Base-by-base conservation (phyloP, 2,797 vertebrate species). In the Pangasius sanitwongsei region DNA sequence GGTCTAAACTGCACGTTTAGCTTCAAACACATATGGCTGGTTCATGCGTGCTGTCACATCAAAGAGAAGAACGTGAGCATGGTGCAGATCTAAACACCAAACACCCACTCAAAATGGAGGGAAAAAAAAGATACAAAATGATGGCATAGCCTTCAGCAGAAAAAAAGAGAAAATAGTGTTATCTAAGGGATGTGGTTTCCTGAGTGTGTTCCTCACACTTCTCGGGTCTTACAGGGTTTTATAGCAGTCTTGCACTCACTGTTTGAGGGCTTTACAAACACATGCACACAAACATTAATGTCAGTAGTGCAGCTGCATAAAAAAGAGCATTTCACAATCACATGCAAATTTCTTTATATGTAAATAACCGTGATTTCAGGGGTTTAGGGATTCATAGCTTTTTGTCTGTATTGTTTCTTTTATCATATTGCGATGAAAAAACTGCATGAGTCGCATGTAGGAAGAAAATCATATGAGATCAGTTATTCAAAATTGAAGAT, bases 201-300 rank as follows among this genome's bases (percentile, higher is more conserved):
- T 78, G 37, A 59, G 55, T 85, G 55, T 63, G 80, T 75, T 41
- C 92, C 92, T 93, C 91, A 90, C 90, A 83, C 93, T 92, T 44
- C 41, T 59, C 72, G 59, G 18, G 31, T 57, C 78, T 37, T 37
- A 3, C 48, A 78, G 18, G 6, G 69, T 1, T 63, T 57, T 82
- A 25, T 11, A 34, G 23, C 53, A 86, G 50, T 0, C 2, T 23
- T 44, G 25, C 48, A 31, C 5, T 15, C 31, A 48, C 25, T 69
- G 8, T 67, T 81, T 18, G 9, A 18, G 81, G 63, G 65, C 3
- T 8, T 57, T 16, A 86, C 53, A 72, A 18, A 18, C 23, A 83
- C 55, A 16, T 41, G 37, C 44, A 86, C 13, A 20, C 65, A 83
- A 61, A 78, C 48, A 74, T 87, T 53, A 63, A 37, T 67, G 37